Evolutionary conservation across 2,113 vertebrate species (phyloP), one percentile per base, ranked within the genome.

Genomic region (Pleuronectes platessa): DNA sequence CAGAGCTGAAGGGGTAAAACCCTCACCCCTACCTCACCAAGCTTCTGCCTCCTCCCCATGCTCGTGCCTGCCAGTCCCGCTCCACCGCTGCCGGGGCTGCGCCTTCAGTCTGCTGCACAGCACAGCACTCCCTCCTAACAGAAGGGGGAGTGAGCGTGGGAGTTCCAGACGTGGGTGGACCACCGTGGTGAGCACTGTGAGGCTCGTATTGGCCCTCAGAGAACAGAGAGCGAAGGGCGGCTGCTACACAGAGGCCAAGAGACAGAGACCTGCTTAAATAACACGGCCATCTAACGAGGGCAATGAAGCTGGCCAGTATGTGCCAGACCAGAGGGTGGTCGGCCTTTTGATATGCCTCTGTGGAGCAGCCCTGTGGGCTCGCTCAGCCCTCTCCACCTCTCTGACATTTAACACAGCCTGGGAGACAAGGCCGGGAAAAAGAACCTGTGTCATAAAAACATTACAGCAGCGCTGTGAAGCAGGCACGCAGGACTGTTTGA

Each of bases 261-360:
- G 68, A 76, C 77, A 85, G 82, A 49, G 82, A 49, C 86, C 77
- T 67, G 76, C 79, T 88, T 88, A 87, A 88, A 90, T 77, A 85
- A 92, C 80, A 70, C n/a, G 17, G 75, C 42, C 80, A 75, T 83
- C 86, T 88, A 90, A 89, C 78, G 31, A 89, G 90, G 81, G 54
- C 86, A 87, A 74, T 88, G 79, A 90, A 86, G 74, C 67, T 7
- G 26, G 62, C 64, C 21, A 75, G 61, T 82, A 71, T 80, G 68
- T 62, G 74, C 72, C 60, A 71, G 63, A 74, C 66, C 67, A 27
- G 76, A 68, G 86, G 85, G 85, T 67, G 82, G 86, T 76, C 62
- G 42, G 68, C 63, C 78, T 90, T 90, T 92, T 91, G 86, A 88
- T 89, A 87, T 65, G 69, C 54, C 80, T 83, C 84, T 83, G 71